These are phyloP conservation scores for Pantelozetes paolii DNA, from an alignment of 2,888 invertebrate genomes.

Conservation along the genomic window DNA sequence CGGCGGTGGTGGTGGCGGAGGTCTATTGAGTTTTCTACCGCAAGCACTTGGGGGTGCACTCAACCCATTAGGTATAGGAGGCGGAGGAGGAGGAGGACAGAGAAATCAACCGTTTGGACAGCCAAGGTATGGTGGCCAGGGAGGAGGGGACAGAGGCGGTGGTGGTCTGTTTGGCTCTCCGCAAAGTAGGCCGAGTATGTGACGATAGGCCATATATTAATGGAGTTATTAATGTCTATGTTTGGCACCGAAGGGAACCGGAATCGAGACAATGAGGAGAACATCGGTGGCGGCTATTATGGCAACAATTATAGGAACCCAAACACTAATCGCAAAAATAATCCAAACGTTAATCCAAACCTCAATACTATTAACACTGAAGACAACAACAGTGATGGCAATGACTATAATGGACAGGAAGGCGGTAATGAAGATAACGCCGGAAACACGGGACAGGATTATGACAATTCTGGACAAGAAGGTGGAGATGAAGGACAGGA, in stretches of 20 bases:
- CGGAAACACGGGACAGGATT: slow-evolving; percentile 15
- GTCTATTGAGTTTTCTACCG: slow-evolving; percentile 31
- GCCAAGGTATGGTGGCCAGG: no score
- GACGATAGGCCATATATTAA: background rate
- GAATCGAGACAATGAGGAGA: slow-evolving; percentile 9
- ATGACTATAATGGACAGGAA: slow-evolving; percentile 13
- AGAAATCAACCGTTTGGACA: background rate
- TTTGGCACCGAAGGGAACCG: background rate
- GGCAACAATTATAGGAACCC: slow-evolving; percentile 25
- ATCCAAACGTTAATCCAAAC: slow-evolving; percentile 2
- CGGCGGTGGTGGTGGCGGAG: slow-evolving; percentile 9
- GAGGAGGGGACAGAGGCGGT: no score
- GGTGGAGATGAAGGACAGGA: slow-evolving; percentile 12
- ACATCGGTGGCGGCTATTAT: slow-evolving; percentile 36
- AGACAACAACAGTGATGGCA: slow-evolving; percentile 9
- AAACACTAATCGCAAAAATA: background rate
- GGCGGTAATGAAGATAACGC: background rate
- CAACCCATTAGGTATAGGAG: slow-evolving; percentile 34
- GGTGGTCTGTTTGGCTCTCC: background rate
- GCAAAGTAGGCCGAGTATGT: background rate
- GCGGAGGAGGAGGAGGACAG: background rate
- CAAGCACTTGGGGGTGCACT: slow-evolving; percentile 27
- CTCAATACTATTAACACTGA: background rate
- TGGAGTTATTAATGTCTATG: background rate
- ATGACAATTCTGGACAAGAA: slow-evolving; percentile 10